A percentile compares a stretch with the other conserved stretches of the same genome.
Conservation (phyloP, 2,797 vertebrate genomes). For the Labroides dimidiatus region DNA sequence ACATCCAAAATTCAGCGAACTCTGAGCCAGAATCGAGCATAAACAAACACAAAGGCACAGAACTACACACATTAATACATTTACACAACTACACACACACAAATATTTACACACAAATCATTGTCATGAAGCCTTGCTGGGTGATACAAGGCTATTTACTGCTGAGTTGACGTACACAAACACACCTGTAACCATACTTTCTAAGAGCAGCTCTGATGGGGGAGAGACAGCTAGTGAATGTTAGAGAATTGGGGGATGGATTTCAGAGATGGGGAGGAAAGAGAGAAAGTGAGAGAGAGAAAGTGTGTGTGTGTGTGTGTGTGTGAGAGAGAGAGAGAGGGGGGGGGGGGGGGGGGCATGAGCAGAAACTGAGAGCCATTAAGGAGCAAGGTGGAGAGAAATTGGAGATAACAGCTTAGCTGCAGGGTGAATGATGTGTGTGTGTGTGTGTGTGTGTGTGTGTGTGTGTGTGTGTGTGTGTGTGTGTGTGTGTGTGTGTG, state of each 20-base stretch:
- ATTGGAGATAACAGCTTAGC: not conserved
- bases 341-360: not conserved
- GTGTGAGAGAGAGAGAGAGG: too few relatives aligned
- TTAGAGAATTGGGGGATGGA: not conserved
- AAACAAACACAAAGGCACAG: too few relatives aligned
- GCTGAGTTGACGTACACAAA: not conserved
- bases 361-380: not conserved
- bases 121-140: not conserved
- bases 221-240: not conserved
- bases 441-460: not conserved
- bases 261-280: too few relatives aligned
- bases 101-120: constrained; percentile 12
- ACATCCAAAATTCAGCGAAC: constrained; percentile 4
- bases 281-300: too few relatives aligned
- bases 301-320: too few relatives aligned
- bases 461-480: not conserved
- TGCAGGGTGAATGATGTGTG: not conserved
- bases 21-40: too few relatives aligned
- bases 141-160: not conserved
- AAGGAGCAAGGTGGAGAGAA: not conserved
- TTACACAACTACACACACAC: not conserved
- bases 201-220: constrained; percentile 8
- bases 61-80: too few relatives aligned
- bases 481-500: too few relatives aligned
- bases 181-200: not conserved